A percentile compares a stretch with the other conserved stretches of the same genome.
phyloP scores from a whole-genome alignment of 2,113 vertebrate species.

The Ursus arctos region DNA sequence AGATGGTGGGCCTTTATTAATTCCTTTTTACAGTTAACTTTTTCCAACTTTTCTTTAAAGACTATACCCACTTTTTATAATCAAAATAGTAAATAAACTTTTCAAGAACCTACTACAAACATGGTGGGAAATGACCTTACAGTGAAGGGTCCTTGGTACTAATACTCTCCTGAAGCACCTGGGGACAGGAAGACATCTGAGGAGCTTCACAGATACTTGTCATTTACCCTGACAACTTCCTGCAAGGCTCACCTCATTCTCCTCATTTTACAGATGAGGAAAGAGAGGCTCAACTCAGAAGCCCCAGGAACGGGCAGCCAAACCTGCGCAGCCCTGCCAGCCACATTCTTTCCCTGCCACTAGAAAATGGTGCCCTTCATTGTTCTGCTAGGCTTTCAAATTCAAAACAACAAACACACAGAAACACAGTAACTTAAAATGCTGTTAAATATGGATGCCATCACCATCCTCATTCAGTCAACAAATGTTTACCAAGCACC shows the following conservation, averaged over 20 bases:
- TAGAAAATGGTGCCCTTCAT: not conserved
- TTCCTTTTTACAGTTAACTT: not conserved
- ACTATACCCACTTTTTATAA: not conserved
- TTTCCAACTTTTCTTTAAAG: conserved; percentile 39
- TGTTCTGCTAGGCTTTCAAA: not conserved
- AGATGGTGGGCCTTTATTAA: not conserved
- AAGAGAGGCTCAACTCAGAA: not conserved
- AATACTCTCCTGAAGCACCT: not conserved
- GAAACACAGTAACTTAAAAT: not conserved
- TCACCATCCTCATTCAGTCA: not conserved
- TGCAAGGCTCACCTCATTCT: not conserved
- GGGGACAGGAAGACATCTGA: not conserved
- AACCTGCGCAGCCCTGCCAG: too few species aligned
- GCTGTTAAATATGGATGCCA: not conserved
- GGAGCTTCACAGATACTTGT: not conserved
- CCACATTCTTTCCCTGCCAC: not conserved
- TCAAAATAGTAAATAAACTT: not conserved
- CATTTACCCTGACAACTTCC: not conserved
- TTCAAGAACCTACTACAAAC: not conserved
- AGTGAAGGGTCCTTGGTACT: not conserved
- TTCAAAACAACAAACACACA: not conserved
- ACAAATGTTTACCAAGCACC: not conserved
- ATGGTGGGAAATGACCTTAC: not conserved
- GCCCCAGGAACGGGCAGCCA: not conserved
- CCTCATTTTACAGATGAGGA: not conserved